These are phyloP conservation scores for Microctonus hyperodae DNA, from an alignment of 2,888 invertebrate genomes.

Conservation along the genomic window DNA sequence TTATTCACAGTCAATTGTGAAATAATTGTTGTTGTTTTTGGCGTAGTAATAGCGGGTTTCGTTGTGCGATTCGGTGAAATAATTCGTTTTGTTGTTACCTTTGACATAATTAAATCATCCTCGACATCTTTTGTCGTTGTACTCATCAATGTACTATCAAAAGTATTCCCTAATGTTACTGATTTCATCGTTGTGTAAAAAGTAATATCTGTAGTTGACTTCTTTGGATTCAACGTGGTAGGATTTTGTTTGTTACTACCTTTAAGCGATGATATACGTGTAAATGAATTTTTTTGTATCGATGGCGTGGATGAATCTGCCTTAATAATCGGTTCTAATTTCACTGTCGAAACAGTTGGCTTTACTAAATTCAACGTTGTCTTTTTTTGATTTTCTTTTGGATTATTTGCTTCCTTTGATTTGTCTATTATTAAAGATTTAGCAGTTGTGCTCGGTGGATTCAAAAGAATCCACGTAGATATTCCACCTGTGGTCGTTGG, in stretches of 20 bases:
- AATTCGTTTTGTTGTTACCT: conserved; percentile 41
- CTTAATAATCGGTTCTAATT: conserved; percentile 27
- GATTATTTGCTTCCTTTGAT: background rate
- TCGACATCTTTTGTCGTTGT: background rate
- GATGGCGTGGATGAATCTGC: conserved; percentile 35
- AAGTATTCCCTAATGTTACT: conserved; percentile 16
- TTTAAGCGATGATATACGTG: conserved; percentile 19
- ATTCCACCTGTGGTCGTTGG: conserved; percentile 73
- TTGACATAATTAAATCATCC: background rate
- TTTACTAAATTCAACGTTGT: background rate
- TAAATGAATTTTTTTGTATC: conserved; percentile 26
- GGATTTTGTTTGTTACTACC: conserved; percentile 32
- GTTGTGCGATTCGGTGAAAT: conserved; percentile 33
- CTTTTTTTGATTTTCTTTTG: conserved; percentile 24
- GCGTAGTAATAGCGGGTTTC: conserved; percentile 43
- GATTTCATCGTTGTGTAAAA: conserved; percentile 31
- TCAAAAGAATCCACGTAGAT: conserved; percentile 80
- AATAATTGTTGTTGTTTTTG: conserved; percentile 39
- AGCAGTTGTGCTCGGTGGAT: conserved; percentile 64
- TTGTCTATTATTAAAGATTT: background rate
- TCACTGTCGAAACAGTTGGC: conserved; percentile 19
- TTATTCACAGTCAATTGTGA: conserved; percentile 41
- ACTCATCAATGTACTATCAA: background rate
- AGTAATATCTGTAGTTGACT: conserved; percentile 5
- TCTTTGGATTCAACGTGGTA: conserved; percentile 27